Conservation (phyloP, 1,140 invertebrate species). For the Diabrotica undecimpunctata region DNA sequence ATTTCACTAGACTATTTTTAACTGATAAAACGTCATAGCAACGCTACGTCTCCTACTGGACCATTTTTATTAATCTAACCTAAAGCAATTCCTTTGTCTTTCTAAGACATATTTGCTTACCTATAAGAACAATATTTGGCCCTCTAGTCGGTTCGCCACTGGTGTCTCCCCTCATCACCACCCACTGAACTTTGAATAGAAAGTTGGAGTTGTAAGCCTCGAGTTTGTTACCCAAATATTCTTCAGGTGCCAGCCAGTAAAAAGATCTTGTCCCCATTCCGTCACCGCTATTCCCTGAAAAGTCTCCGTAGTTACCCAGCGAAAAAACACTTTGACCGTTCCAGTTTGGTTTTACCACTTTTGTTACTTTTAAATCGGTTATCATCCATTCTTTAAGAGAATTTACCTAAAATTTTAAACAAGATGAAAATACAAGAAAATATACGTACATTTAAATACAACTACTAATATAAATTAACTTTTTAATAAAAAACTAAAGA, state of each 20-base stretch:
- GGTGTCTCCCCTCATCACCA: slow-evolving; percentile 81
- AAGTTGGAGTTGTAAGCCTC: slow-evolving; percentile 83
- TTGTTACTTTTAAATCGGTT: slow-evolving; percentile 57
- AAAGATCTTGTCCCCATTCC: slow-evolving; percentile 68
- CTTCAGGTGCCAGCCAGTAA: slow-evolving; percentile 84
- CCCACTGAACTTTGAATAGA: slow-evolving; percentile 75
- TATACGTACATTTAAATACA: too few species aligned
- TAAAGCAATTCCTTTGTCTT: neutral
- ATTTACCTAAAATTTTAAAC: neutral
- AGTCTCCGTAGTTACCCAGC: slow-evolving; percentile 53
- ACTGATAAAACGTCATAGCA: too few species aligned
- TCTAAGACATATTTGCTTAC: slow-evolving; percentile 48
- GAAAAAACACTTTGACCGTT: slow-evolving; percentile 55
- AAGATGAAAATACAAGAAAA: too few species aligned
- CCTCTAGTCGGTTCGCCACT: slow-evolving; percentile 78
- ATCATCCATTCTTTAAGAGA: slow-evolving; percentile 62
- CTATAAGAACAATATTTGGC: slow-evolving; percentile 77
- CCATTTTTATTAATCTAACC: too few species aligned
- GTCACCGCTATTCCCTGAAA: slow-evolving; percentile 48
- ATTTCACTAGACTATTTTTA: too few species aligned
- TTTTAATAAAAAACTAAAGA: too few species aligned
- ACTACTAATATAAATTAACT: too few species aligned
- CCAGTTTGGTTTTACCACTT: slow-evolving; percentile 53
- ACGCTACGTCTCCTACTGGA: too few species aligned
- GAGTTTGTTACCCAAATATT: slow-evolving; percentile 70